Conservation (phyloP, 2,797 vertebrate genomes). For the Pantherophis vulpinus region DNA sequence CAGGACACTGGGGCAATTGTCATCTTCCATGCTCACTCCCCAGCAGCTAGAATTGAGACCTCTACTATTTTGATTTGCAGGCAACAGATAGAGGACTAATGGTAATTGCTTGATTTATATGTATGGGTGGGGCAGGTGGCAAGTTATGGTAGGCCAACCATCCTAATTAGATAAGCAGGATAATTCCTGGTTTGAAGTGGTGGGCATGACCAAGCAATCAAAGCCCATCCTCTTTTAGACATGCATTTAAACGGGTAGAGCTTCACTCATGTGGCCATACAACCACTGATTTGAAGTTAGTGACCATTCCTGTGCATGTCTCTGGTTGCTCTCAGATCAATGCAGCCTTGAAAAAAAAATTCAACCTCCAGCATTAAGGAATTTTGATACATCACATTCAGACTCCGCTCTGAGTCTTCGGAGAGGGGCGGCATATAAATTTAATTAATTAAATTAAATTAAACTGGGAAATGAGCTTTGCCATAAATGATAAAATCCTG, state of each 20-base stretch:
- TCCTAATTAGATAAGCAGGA: neutral
- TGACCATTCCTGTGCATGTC: neutral
- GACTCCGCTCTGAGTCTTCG: too few relatives aligned
- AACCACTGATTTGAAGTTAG: neutral
- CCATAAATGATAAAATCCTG: neutral
- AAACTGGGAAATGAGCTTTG: neutral
- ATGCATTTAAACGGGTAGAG: neutral
- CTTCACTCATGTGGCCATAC: neutral
- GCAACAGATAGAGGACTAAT: neutral
- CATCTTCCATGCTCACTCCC: neutral
- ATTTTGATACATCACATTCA: neutral
- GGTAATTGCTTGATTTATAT: neutral
- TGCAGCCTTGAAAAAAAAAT: neutral
- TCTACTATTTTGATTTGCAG: neutral
- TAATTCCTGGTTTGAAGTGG: neutral
- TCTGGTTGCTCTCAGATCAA: neutral
- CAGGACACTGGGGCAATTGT: neutral
- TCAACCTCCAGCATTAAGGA: neutral
- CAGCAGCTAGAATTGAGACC: neutral
- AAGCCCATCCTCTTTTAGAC: neutral
- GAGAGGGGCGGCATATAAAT: too few relatives aligned
- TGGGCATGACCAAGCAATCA: neutral
- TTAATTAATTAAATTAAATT: too few relatives aligned
- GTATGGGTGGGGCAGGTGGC: neutral
- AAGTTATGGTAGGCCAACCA: neutral